Conservation (phyloP, 2,888 invertebrate genomes). For the Rhagium mordax region DNA sequence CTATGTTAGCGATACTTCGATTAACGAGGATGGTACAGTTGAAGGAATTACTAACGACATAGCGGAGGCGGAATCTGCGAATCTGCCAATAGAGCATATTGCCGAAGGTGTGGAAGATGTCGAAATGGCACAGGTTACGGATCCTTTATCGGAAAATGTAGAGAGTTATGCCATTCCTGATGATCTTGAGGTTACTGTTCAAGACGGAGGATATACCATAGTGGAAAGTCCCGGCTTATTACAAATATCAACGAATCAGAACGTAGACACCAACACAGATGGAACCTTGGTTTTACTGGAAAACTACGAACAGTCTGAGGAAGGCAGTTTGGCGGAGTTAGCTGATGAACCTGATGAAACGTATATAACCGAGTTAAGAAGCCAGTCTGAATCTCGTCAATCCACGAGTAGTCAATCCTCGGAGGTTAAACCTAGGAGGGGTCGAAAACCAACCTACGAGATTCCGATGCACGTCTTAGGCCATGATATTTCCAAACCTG, state of each 20-base stretch:
- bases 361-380: conserved; percentile 13
- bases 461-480: conserved; percentile 69
- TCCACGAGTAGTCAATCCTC: conserved; percentile 11
- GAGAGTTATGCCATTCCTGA: conserved; percentile 4
- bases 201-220: conserved; percentile 25
- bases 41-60: neutral
- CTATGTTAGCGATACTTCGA: neutral
- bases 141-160: neutral
- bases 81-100: neutral
- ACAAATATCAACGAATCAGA: conserved; percentile 3
- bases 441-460: conserved; percentile 54
- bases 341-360: conserved; percentile 10
- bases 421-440: conserved; percentile 40
- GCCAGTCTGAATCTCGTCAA: conserved; percentile 21
- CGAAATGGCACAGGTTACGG: neutral
- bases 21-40: neutral
- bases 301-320: conserved; percentile 11
- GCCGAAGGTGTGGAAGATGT: neutral
- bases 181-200: conserved; percentile 2
- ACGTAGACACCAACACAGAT: neutral
- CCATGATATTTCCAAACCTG: conserved; percentile 67
- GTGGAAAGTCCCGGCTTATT: conserved; percentile 18
- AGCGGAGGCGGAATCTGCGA: neutral
- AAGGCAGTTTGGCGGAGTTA: neutral
- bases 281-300: conserved; percentile 9